Evolutionary conservation across 2,113 vertebrate species (phyloP), one percentile per base, ranked within the genome.

Genomic region (Hippocampus guttulatus): DNA sequence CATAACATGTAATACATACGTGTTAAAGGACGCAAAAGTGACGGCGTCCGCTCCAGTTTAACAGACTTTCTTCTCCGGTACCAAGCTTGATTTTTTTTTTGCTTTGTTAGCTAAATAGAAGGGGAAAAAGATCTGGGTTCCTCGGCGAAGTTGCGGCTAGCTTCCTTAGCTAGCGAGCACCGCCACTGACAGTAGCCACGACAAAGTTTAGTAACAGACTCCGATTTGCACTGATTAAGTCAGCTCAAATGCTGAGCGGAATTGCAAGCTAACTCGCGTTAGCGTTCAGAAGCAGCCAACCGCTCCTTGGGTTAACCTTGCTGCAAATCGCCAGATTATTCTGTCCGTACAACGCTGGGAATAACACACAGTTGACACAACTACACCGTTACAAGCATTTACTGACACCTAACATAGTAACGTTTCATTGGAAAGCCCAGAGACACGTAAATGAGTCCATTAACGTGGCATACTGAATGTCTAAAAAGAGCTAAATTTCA

Each of bases 21-120:
- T 87, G 74, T 78, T 70, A 64, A 71, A 75, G 25, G 68, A 27
- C 18, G 47, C 73, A 33, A 55, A 64, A 52, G 74, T 77, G 51
- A 41, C 83, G 83, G 80, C 71, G 78, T 74, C 84, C 79, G 84
- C 83, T 90, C 84, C 81, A 85, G 81, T 73, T 77, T 83, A 79
- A 75, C 40, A 77, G 65, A 61, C 21, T 63, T 33, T 64, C 20
- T 45, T 41, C 63, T 43, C n/a, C 27, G 8, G 7, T 61, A 11
- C 64, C 64, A 15, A 58, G 69, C 16, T 52, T 45, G 12, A 33
- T 33, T 55, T 69, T 2, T 58, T 21, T 14, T 58, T 18, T 11
- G 67, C 79, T 69, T 64, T 9, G 51, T 69, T 64, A 64, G 79
- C 73, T 41, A 21, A 0, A 55, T 16, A 33, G 2, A 21, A 40